Evolutionary conservation across 2,113 vertebrate genomes (phyloP).

Genomic region (Mesitornis unicolor): DNA sequence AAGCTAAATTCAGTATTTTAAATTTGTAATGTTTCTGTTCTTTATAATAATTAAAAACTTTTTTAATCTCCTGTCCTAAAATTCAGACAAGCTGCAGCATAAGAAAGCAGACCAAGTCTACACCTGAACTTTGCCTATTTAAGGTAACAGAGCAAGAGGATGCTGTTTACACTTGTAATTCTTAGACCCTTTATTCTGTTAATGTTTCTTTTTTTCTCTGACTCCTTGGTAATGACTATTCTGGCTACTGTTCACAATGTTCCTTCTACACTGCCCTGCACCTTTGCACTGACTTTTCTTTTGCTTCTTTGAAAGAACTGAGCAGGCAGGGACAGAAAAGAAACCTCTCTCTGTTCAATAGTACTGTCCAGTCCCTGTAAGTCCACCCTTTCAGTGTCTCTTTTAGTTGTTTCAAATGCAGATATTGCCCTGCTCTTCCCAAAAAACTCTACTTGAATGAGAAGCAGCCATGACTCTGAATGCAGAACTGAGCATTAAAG

Average conservation of each 20-base stretch:
- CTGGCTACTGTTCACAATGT: neutral
- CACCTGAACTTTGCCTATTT: neutral
- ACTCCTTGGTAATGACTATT: neutral
- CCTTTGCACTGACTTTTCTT: neutral
- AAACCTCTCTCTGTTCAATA: neutral
- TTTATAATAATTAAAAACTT: neutral
- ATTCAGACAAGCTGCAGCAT: neutral
- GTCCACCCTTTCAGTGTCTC: neutral
- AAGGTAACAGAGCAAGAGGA: neutral
- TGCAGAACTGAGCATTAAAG: neutral
- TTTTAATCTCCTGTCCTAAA: neutral
- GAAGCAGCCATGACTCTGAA: neutral
- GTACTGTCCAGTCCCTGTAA: neutral
- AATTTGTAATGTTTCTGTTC: neutral
- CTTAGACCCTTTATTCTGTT: neutral
- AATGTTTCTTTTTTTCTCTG: neutral
- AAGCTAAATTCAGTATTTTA: neutral
- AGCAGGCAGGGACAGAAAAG: neutral
- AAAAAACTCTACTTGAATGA: neutral
- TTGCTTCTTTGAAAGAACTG: neutral
- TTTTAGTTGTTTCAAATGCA: neutral
- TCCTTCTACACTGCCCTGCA: neutral
- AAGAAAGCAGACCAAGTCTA: neutral
- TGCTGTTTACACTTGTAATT: neutral
- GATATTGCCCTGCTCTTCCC: neutral